Conservation (phyloP, 2,113 vertebrate species). For the Heterotilapia buettikoferi region DNA sequence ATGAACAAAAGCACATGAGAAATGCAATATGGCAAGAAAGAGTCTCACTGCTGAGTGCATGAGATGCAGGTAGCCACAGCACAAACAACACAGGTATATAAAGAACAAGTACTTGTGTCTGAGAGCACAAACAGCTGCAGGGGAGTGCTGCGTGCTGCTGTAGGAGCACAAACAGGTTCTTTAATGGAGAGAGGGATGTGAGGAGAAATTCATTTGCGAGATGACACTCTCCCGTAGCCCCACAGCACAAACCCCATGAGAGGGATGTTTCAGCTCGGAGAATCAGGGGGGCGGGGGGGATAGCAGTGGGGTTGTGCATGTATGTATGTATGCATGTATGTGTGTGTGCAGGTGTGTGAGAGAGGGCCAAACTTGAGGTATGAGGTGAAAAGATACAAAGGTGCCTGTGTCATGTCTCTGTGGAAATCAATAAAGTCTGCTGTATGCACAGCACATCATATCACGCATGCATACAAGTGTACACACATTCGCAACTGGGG, state of each 20-base stretch:
- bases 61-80: neutral
- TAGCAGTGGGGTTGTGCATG: neutral
- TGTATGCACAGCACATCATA: constrained; percentile 2
- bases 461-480: neutral
- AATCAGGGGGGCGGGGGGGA: neutral
- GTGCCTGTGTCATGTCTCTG: constrained; percentile 45
- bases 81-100: constrained; percentile 28
- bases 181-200: constrained; percentile 63
- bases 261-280: constrained; percentile 28
- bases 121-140: constrained; percentile 49
- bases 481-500: neutral
- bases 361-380: neutral
- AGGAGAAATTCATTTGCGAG: constrained; percentile 67
- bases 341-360: neutral
- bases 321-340: neutral
- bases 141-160: constrained; percentile 13
- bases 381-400: constrained; percentile 30
- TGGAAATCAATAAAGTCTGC: constrained; percentile 62
- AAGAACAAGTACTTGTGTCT: constrained; percentile 42
- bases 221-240: constrained; percentile 54
- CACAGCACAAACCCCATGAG: constrained; percentile 42
- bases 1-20: neutral
- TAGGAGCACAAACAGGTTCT: constrained; percentile 45
- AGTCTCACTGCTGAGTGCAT: neutral
- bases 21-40: neutral